Base-by-base conservation (phyloP, 2,797 vertebrate genomes). In the Carduelis carduelis region DNA sequence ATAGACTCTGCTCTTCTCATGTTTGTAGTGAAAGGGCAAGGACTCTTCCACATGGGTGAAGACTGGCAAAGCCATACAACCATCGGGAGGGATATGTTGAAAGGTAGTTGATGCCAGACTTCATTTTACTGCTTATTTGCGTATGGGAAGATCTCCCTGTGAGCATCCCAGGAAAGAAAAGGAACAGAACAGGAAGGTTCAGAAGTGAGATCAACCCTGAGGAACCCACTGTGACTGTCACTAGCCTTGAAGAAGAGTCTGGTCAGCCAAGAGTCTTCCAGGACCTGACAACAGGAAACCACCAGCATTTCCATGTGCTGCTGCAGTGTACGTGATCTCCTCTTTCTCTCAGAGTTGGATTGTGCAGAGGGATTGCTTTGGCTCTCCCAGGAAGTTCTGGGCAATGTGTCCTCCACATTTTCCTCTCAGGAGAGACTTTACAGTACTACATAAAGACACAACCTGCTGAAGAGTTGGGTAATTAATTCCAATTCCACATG, bases 1-100 rank as follows among this genome's bases (percentile, higher is more conserved):
- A 41, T 43, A 46, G 37, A 53, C 0, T 0, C 32, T 22, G 19
- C n/a, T 63, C 26, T 61, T 84, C 13, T 5, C 5, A 1, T 27
- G 34, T 49, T 26, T 59, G 27, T 34, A 68, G 37, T 84, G 70
- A 59, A 88, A 72, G 35, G 39, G 21, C 20, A 53, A 35, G n/a
- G 41, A 56, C 22, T 32, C 19, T 74, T 71, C 27, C 39, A 3
- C 0, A 0, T 30, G 63, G 6, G 3, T 83, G 64, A 89, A 64
- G 44, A 37, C 49, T 88, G 70, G 24, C 47, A 84, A 83, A 82
- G 69, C 27, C 68, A 20, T 39, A 5, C 10, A 17, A 10, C 23
- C 19, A 3, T 52, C 49, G 43, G 83, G 46, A 37, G 11, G 35
- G 27, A 2, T 72, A 8, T 23, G 6, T 90, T 30, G 22, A 76